Percentiles rank a stretch among this genome's conserved stretches.
Conservation (phyloP, 2,888 invertebrate species). For the Platycheirus rosarum region DNA sequence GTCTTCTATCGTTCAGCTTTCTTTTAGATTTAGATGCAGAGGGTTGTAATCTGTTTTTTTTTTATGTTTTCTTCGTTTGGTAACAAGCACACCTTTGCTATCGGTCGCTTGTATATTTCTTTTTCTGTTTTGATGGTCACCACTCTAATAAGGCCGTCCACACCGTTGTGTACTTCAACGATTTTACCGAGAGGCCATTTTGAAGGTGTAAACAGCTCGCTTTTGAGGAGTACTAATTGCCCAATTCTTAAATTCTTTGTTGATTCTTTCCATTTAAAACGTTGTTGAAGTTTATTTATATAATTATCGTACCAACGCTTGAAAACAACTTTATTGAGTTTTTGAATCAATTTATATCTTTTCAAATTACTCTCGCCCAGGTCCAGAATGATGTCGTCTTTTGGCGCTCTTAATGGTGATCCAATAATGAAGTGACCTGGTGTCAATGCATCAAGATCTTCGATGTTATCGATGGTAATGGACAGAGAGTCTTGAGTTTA, state of each 20-base stretch:
- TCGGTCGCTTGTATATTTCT: conserved; percentile 24
- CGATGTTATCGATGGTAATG: too few species aligned
- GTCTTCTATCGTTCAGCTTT: too few species aligned
- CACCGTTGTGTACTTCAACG: conserved; percentile 6
- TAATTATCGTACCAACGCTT: conserved; percentile 25
- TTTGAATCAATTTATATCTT: conserved; percentile 18
- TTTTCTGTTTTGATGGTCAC: conserved; percentile 29
- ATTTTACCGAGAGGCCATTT: conserved; percentile 27
- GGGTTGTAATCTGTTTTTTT: not conserved
- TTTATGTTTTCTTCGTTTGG: conserved; percentile 25
- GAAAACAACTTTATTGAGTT: conserved; percentile 12
- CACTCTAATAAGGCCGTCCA: conserved; percentile 9
- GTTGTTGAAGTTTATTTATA: conserved; percentile 9
- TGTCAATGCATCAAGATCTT: too few species aligned
- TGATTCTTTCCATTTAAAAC: conserved; percentile 5
- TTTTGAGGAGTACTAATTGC: not conserved
- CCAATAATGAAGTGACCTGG: conserved; percentile 26
- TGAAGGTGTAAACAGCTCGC: not conserved
- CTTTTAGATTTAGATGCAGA: too few species aligned
- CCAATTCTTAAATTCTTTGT: conserved; percentile 11
- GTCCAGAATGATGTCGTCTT: not conserved
- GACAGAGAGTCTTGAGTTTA: too few species aligned
- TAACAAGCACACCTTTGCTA: conserved; percentile 34
- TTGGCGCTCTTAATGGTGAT: conserved; percentile 17
- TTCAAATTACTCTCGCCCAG: conserved; percentile 7